Percentiles rank a stretch among this genome's conserved stretches.
These are phyloP conservation scores for Hydra vulgaris DNA, from an alignment of 30 jellyfish, hydroid and myxozoan genomes.

Conservation along the genomic window DNA sequence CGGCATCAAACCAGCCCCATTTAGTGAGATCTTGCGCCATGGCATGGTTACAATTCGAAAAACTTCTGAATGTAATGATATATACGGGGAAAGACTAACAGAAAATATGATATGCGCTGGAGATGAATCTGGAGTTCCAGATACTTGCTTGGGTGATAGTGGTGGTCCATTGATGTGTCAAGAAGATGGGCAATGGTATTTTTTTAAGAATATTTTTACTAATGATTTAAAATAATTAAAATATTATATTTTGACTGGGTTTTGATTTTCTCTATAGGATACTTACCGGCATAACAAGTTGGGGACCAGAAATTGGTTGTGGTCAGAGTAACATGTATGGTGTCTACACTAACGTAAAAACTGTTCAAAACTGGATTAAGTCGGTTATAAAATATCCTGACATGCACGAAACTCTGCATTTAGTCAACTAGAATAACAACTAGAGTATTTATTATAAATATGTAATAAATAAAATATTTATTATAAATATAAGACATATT, in stretches of 20 bases:
- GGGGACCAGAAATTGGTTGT: slow-evolving; percentile 66
- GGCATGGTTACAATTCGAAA: slow-evolving; percentile 29
- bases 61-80: slow-evolving; percentile 21
- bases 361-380: slow-evolving; percentile 31
- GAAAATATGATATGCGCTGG: slow-evolving; percentile 60
- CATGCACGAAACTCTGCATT: slow-evolving; percentile 21
- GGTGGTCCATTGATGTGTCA: slow-evolving; percentile 66
- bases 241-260: no score
- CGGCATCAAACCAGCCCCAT: slow-evolving; percentile 18
- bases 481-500: no score
- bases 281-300: slow-evolving; percentile 54
- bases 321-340: slow-evolving; percentile 44
- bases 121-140: slow-evolving; percentile 27
- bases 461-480: no score
- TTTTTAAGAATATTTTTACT: neutral
- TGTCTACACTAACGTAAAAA: slow-evolving; percentile 41
- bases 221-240: no score
- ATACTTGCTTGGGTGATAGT: slow-evolving; percentile 48
- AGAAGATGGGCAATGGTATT: slow-evolving; percentile 39
- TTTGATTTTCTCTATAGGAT: slow-evolving; percentile 18
- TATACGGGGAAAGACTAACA: slow-evolving; percentile 21
- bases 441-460: no score
- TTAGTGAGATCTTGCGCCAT: slow-evolving; percentile 26
- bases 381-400: slow-evolving; percentile 40
- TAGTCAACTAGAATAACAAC: neutral